phyloP scores from a whole-genome alignment of 1,140 invertebrate genomes.

The Panonychus citri region DNA sequence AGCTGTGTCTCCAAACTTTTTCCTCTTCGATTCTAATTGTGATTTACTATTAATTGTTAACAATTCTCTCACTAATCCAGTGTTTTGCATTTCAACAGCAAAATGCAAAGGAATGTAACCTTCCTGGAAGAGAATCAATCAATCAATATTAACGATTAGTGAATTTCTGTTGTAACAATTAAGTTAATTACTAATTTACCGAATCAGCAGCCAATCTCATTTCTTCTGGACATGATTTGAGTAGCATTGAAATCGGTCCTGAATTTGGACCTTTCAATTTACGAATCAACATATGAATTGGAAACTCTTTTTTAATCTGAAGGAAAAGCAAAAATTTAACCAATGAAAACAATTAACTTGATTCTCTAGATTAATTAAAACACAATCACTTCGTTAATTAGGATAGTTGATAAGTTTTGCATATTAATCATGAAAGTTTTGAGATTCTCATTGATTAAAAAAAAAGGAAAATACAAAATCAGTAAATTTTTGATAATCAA shows the following conservation, averaged over 20 bases:
- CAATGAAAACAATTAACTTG: too few relatives aligned
- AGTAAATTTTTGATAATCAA: too few relatives aligned
- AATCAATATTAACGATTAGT: too few relatives aligned
- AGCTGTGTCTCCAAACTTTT: conserved; percentile 43
- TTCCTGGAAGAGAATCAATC: conserved; percentile 30
- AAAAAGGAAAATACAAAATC: too few relatives aligned
- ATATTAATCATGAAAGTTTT: too few relatives aligned
- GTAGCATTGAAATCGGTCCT: conserved; percentile 54
- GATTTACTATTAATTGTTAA: conserved; percentile 42
- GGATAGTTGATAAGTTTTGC: too few relatives aligned
- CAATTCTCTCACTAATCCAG: conserved; percentile 70
- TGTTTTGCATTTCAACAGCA: conserved; percentile 75
- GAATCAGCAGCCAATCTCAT: conserved; percentile 56
- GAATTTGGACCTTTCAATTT: conserved; percentile 68
- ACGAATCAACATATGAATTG: conserved; percentile 68
- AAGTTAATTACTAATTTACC: conserved; percentile 42
- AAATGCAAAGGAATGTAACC: conserved; percentile 77
- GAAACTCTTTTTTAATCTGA: conserved; percentile 41
- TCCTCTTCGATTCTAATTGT: conserved; percentile 19
- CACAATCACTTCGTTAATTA: too few relatives aligned
- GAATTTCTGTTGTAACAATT: too few relatives aligned
- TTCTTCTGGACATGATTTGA: conserved; percentile 61
- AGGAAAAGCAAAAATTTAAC: too few relatives aligned
- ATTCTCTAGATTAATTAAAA: too few relatives aligned
- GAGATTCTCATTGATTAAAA: too few relatives aligned